Evolutionary conservation across 2,113 vertebrate genomes (phyloP).

Genomic region (Zapus hudsonius): DNA sequence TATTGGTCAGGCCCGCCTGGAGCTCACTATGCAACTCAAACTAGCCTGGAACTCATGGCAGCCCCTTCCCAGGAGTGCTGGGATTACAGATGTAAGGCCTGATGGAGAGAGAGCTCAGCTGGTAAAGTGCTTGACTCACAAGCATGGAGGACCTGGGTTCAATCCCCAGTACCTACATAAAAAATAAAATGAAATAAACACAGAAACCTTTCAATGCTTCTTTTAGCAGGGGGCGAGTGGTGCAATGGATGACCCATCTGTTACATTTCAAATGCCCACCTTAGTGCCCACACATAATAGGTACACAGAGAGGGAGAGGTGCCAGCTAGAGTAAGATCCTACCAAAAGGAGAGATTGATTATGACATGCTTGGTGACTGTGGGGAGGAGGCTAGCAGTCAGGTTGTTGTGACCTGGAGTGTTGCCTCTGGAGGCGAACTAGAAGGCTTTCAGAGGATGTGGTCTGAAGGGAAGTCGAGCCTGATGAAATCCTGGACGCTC

Average conservation of each 20-base stretch:
- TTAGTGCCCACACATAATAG: not conserved
- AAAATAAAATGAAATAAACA: too few relatives aligned
- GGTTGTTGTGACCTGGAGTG: not conserved
- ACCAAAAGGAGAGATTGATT: not conserved
- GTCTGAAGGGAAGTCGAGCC: not conserved
- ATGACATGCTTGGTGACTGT: not conserved
- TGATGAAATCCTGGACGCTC: slow-evolving; percentile 39
- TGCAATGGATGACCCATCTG: too few relatives aligned
- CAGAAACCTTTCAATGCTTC: too few relatives aligned
- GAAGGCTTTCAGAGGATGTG: not conserved
- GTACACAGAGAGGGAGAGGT: not conserved
- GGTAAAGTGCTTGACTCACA: too few relatives aligned
- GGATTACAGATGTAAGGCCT: not conserved
- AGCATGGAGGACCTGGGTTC: too few relatives aligned
- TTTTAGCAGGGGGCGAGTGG: too few relatives aligned
- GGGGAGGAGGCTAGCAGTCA: not conserved
- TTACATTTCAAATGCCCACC: not conserved
- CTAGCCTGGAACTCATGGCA: not conserved
- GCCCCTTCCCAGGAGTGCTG: too few relatives aligned
- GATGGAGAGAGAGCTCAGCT: not conserved
- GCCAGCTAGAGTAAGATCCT: too few relatives aligned
- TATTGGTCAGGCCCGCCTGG: not conserved
- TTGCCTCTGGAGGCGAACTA: not conserved
- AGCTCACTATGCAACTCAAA: not conserved
- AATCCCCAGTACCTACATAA: too few relatives aligned